A percentile compares a stretch with the other conserved stretches of the same genome.
Conservation (phyloP, 2,797 vertebrate genomes). For the Aeoliscus strigatus region DNA sequence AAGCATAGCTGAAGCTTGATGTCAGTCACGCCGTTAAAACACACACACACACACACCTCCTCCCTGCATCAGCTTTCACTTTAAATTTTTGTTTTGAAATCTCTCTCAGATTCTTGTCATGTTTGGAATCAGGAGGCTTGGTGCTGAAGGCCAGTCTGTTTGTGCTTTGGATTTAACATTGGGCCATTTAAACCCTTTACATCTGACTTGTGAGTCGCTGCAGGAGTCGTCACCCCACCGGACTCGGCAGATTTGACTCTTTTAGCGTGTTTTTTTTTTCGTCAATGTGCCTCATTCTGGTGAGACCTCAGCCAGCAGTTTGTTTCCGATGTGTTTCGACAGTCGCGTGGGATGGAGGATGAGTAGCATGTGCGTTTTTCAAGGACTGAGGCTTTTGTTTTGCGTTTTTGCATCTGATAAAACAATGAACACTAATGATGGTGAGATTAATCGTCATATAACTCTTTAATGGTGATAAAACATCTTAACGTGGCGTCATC, state of each 20-base stretch:
- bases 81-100: slow-evolving; percentile 18
- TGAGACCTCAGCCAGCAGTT: slow-evolving; percentile 10
- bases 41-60: slow-evolving; percentile 16
- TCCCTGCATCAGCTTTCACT: slow-evolving; percentile 24
- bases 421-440: too few species aligned
- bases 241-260: slow-evolving; percentile 1
- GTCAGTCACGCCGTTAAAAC: slow-evolving; percentile 38
- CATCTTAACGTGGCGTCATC: too few species aligned
- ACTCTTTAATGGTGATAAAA: too few species aligned
- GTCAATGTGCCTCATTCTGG: slow-evolving; percentile 1
- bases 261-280: slow-evolving; percentile 18
- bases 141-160: slow-evolving; percentile 15
- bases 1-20: slow-evolving; percentile 62
- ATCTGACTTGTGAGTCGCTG: slow-evolving; percentile 15
- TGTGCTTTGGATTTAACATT: slow-evolving; percentile 12
- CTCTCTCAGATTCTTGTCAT: slow-evolving; percentile 26
- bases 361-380: too few species aligned
- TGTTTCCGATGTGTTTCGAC: slow-evolving; percentile 23
- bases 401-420: too few species aligned
- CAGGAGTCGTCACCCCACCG: slow-evolving; percentile 3
- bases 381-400: too few species aligned
- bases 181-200: slow-evolving; percentile 1
- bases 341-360: slow-evolving; percentile 8
- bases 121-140: slow-evolving; percentile 27
- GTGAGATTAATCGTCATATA: too few species aligned